Conservation (phyloP, 2,113 vertebrate species). For the Engraulis encrasicolus region DNA sequence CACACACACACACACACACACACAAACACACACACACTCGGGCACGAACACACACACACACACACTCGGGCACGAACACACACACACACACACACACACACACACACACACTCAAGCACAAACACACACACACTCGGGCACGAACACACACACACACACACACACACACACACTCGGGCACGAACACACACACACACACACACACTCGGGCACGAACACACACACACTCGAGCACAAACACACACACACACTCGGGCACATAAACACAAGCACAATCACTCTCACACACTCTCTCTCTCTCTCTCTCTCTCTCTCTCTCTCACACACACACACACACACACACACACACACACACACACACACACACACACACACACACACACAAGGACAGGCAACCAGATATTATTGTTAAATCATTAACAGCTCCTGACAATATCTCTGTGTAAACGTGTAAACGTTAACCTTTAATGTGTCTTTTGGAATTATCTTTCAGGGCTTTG, state of each 20-base stretch:
- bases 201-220: neutral
- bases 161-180: neutral
- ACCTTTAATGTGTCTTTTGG: neutral
- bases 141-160: neutral
- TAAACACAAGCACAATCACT: neutral
- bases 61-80: too few species aligned
- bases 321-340: neutral
- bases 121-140: neutral
- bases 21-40: neutral
- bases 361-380: neutral
- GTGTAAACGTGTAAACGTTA: neutral
- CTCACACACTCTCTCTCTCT: too few species aligned
- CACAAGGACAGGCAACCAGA: neutral
- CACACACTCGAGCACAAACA: too few species aligned
- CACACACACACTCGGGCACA: neutral
- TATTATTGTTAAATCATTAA: neutral
- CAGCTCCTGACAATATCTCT: neutral
- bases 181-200: neutral
- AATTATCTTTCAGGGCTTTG: slow-evolving; percentile 81
- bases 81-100: neutral
- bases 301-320: too few species aligned
- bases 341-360: too few species aligned
- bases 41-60: too few species aligned
- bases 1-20: neutral
- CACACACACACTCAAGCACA: neutral